Percentiles rank a stretch among this genome's conserved stretches.
phyloP scores from a whole-genome alignment of 2,113 vertebrate species.

The Dendropsophus ebraccatus region DNA sequence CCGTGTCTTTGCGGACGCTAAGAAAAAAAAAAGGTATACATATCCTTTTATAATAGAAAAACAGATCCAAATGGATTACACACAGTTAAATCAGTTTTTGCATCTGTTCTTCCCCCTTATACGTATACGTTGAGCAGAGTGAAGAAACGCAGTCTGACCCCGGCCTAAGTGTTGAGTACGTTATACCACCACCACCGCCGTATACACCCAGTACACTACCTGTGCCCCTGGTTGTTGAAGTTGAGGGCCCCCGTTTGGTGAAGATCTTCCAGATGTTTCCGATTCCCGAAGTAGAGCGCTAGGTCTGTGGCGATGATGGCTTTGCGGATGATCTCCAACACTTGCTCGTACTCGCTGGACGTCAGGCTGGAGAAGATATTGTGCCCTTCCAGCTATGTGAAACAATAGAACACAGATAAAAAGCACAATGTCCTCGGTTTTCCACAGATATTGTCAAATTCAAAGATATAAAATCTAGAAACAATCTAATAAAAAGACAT shows the following conservation, averaged over 20 bases:
- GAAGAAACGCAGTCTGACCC: too few relatives aligned
- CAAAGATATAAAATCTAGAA: neutral
- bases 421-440: constrained; percentile 52
- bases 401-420: constrained; percentile 77
- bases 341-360: constrained; percentile 96
- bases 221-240: constrained; percentile 91
- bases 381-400: constrained; percentile 98
- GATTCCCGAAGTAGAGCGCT: constrained; percentile 95
- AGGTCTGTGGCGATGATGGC: constrained; percentile 98
- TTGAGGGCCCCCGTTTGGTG: constrained; percentile 80
- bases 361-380: constrained; percentile 99
- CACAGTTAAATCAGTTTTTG: too few relatives aligned
- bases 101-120: too few relatives aligned
- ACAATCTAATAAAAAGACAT: neutral
- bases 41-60: too few relatives aligned
- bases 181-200: neutral
- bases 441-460: neutral
- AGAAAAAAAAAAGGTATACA: too few relatives aligned
- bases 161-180: too few relatives aligned
- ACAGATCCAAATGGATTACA: too few relatives aligned
- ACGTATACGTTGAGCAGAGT: too few relatives aligned
- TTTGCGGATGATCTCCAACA: constrained; percentile 98
- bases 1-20: too few relatives aligned
- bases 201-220: constrained; percentile 71
- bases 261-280: constrained; percentile 92